These are phyloP conservation scores for Chaetogeoica ovagalla DNA, from an alignment of 2,888 invertebrate species.

Conservation along the genomic window DNA sequence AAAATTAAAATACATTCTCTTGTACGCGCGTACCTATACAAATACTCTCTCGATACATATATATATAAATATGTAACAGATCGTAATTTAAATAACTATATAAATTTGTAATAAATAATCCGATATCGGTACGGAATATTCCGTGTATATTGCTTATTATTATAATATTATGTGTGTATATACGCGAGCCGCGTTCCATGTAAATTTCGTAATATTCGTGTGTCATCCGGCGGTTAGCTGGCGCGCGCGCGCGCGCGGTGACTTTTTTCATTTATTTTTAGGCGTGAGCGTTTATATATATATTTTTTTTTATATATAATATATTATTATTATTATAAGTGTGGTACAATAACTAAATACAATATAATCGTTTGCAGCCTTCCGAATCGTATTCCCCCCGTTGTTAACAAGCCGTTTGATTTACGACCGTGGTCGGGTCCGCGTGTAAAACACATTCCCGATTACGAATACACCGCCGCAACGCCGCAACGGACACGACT, in stretches of 20 bases:
- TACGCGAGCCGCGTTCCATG: too few relatives aligned
- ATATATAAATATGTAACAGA: neutral
- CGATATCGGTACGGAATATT: too few relatives aligned
- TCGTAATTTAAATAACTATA: too few relatives aligned
- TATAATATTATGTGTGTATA: too few relatives aligned
- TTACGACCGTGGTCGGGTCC: conserved; percentile 26
- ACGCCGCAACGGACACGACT: neutral
- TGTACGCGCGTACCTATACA: neutral
- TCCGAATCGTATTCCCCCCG: conserved; percentile 45
- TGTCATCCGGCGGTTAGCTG: neutral
- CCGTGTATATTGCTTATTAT: too few relatives aligned
- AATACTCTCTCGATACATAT: too few relatives aligned
- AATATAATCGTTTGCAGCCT: conserved; percentile 37
- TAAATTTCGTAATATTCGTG: neutral
- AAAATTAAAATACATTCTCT: too few relatives aligned
- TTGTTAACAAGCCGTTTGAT: conserved; percentile 50
- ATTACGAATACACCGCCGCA: conserved; percentile 3
- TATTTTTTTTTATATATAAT: too few relatives aligned
- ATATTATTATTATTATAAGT: too few relatives aligned
- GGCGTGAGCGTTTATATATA: neutral
- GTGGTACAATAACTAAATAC: neutral
- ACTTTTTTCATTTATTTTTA: neutral
- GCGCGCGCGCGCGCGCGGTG: neutral
- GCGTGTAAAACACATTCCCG: conserved; percentile 41
- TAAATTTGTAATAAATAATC: too few relatives aligned